Percentiles rank a stretch among this genome's conserved stretches.
Conservation (phyloP, 2,797 vertebrate species). For the Tapera naevia region DNA sequence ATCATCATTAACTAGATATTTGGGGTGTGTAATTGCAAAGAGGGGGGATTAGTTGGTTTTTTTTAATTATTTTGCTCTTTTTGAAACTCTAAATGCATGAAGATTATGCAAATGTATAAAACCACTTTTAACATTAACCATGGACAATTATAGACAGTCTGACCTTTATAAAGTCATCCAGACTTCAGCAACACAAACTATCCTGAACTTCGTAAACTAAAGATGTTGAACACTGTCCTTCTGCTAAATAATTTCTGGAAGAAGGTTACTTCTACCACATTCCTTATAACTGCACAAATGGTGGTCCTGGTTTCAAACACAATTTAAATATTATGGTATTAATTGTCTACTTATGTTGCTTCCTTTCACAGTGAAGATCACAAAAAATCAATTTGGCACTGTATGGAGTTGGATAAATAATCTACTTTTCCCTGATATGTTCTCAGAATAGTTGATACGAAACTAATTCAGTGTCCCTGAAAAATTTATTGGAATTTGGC, state of each 20-base stretch:
- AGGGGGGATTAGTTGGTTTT: not conserved
- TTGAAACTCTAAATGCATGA: not conserved
- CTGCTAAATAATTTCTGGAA: not conserved
- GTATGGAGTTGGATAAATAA: not conserved
- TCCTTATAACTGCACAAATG: not conserved
- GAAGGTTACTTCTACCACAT: not conserved
- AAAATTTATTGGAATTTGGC: not conserved
- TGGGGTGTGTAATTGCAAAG: not conserved
- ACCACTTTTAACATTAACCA: not conserved
- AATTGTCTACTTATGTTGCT: not conserved
- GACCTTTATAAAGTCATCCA: slow-evolving; percentile 1
- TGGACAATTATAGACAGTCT: not conserved
- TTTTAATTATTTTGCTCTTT: not conserved
- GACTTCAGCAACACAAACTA: not conserved
- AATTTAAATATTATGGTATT: not conserved
- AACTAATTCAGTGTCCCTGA: not conserved
- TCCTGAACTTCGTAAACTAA: not conserved
- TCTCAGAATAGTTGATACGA: not conserved
- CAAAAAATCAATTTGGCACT: not conserved
- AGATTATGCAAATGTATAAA: slow-evolving; percentile 23
- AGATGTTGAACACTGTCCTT: not conserved
- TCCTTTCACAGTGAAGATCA: not conserved
- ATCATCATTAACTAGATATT: slow-evolving; percentile 35
- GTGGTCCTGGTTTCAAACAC: not conserved
- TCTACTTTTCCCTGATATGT: not conserved